phyloP scores from a whole-genome alignment of 2,797 vertebrate species.

The Myripristis jacobus region DNA sequence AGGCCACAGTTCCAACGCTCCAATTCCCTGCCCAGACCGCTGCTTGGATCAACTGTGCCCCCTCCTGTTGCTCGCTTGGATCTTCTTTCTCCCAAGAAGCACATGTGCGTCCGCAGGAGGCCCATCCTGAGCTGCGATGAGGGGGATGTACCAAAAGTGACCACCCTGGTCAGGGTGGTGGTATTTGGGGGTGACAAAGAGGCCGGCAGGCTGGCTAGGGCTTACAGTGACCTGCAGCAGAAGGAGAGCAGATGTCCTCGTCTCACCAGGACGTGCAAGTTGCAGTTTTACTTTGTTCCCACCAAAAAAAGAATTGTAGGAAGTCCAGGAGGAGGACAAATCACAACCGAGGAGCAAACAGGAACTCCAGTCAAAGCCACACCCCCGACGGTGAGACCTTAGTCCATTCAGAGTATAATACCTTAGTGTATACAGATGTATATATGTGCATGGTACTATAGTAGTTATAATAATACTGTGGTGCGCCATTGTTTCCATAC shows the following conservation, averaged over 20 bases:
- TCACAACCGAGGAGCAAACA: constrained; percentile 3
- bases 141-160: constrained; percentile 58
- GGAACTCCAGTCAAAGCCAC: constrained; percentile 58
- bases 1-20: constrained; percentile 79
- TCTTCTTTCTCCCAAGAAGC: constrained; percentile 57
- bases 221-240: constrained; percentile 89
- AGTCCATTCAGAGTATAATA: background rate
- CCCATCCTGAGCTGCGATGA: constrained; percentile 91
- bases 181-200: constrained; percentile 94
- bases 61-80: background rate
- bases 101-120: constrained; percentile 82
- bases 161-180: constrained; percentile 87
- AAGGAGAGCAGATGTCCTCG: constrained; percentile 86
- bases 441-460: background rate
- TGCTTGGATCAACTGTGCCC: background rate
- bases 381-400: constrained; percentile 52
- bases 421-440: background rate
- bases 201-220: constrained; percentile 92
- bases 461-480: background rate
- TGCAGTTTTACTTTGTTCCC: constrained; percentile 93
- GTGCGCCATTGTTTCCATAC: background rate
- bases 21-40: constrained; percentile 79
- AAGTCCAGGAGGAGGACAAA: constrained; percentile 34
- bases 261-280: constrained; percentile 90
- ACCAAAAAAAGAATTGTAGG: constrained; percentile 78